phyloP scores from a whole-genome alignment of 2,888 invertebrate species.

The Argynnis bischoffii region DNA sequence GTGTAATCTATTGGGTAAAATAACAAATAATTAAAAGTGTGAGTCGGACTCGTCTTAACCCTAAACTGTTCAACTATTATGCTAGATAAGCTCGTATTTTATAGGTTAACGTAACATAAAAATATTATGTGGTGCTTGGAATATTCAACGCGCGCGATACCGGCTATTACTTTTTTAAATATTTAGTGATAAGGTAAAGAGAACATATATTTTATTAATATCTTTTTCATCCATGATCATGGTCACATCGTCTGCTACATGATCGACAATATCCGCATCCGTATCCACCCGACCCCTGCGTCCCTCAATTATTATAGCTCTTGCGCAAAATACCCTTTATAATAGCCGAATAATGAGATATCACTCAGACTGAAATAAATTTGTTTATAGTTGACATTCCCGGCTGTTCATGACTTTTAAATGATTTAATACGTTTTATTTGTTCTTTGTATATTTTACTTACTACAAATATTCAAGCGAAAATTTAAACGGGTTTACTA shows the following conservation, averaged over 20 bases:
- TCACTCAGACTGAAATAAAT: conserved; percentile 26
- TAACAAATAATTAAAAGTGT: no score
- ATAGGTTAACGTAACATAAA: no score
- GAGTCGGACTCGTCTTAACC: no score
- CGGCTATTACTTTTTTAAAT: background rate
- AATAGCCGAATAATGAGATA: conserved; percentile 32
- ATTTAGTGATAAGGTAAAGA: no score
- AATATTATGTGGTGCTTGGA: no score
- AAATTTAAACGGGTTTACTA: no score
- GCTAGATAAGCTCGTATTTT: no score
- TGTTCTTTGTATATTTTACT: no score
- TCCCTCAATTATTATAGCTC: conserved; percentile 48
- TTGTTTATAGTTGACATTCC: conserved; percentile 10
- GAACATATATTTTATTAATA: background rate
- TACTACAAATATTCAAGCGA: no score
- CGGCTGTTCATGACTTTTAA: conserved; percentile 7
- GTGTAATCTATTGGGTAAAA: no score
- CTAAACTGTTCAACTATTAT: no score
- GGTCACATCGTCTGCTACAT: conserved; percentile 50
- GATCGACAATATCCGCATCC: conserved; percentile 68
- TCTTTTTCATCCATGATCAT: conserved; percentile 35
- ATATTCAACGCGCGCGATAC: no score
- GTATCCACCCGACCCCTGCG: conserved; percentile 55
- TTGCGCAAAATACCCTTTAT: conserved; percentile 32
- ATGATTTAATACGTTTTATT: background rate